Conservation (phyloP, 2,113 vertebrate genomes). For the Dasyornis broadbenti region DNA sequence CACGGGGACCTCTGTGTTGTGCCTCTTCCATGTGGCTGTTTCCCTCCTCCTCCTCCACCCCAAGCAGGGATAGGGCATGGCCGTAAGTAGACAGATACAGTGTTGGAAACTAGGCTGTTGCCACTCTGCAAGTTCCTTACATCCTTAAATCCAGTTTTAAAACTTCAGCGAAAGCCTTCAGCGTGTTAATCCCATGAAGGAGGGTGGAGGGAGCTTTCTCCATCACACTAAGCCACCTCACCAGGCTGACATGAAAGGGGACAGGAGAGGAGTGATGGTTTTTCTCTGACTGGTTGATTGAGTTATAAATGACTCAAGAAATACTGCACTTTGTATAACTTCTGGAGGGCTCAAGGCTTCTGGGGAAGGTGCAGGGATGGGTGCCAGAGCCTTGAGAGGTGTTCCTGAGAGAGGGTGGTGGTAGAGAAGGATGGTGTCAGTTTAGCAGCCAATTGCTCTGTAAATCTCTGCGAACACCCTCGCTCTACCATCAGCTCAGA, state of each 20-base stretch:
- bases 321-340: not conserved
- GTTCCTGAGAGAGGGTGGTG: not conserved
- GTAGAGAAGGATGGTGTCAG: not conserved
- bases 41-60: not conserved
- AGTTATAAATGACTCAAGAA: not conserved
- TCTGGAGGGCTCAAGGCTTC: not conserved
- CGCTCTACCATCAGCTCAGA: not conserved
- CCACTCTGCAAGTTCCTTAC: not conserved
- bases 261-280: not conserved
- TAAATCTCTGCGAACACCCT: not conserved
- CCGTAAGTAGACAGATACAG: not conserved
- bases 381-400: not conserved
- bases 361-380: not conserved
- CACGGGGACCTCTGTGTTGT: not conserved
- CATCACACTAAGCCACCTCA: not conserved
- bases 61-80: not conserved
- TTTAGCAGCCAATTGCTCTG: not conserved
- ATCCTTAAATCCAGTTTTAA: not conserved
- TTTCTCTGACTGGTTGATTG: not conserved
- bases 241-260: not conserved
- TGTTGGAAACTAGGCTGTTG: not conserved
- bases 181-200: rapidly evolving
- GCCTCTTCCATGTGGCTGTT: not conserved
- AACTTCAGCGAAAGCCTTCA: not conserved
- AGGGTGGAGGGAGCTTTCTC: not conserved